Evolutionary conservation across 2,797 vertebrate species (phyloP), one percentile per base, ranked within the genome.

Genomic region (Periparus ater): DNA sequence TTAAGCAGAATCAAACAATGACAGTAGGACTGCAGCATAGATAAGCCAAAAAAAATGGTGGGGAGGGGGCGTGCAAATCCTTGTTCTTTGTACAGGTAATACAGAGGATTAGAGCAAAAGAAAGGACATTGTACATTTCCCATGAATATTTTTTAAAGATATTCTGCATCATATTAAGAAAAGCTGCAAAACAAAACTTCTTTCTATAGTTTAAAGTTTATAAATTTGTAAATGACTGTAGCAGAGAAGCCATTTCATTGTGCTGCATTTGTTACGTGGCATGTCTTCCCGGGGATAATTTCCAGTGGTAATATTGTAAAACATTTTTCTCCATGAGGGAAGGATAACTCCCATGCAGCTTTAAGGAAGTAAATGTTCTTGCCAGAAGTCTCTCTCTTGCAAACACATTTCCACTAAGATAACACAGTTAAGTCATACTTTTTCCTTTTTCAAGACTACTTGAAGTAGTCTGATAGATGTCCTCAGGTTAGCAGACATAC

Each of bases 1-100:
- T 96, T 97, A 96, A 95, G 89, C 87, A 87, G 94, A 97, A 96
- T 98, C 97, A 97, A 96, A 96, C 96, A 97, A 94, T 96, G 94
- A 94, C 93, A 87, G 90, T 86, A 88, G 95, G 93, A 88, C 92
- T 97, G 84, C 73, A 80, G 93, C 80, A 91, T 6, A 97, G 96
- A 97, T 94, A 98, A 96, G 60, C 58, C 87, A 36, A 71, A 80
- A 73, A 79, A 71, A 58, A 45, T 45, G 12, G 45, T 2, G 3
- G 7, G 18, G 25, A 19, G 62, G 54, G 72, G 42, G 32, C 1
- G 42, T 65, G 44, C 75, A 97, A 97, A 95, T 93, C 92, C 84
- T 89, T 89, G 45, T 94, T 97, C 89, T 96, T 97, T 95, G 92
- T 89, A 76, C 54, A 96, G 91, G 95, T 96, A 96, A 93, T 86